A percentile compares a stretch with the other conserved stretches of the same genome.
phyloP scores from a whole-genome alignment of 64 coral and sea anemone species.

The Actinia tenebrosa region DNA sequence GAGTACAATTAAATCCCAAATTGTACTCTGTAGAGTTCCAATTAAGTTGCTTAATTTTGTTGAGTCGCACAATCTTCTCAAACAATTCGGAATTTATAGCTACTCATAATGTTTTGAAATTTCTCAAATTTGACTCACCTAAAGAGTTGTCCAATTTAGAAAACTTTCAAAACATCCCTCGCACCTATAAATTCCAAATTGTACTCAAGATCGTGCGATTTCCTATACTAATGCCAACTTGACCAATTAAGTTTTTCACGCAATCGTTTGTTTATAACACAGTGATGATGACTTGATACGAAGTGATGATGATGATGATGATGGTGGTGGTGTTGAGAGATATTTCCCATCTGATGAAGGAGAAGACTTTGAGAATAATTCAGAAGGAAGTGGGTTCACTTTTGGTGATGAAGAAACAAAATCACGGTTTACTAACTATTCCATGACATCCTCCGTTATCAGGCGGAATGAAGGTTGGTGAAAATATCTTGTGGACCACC shows the following conservation, averaged over 20 bases:
- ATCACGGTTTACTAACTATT: slow-evolving; percentile 92
- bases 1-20: too few relatives aligned
- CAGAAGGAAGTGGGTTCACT: slow-evolving; percentile 46
- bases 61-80: too few relatives aligned
- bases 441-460: slow-evolving; percentile 90
- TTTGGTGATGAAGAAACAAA: slow-evolving; percentile 91
- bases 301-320: slow-evolving; percentile 26
- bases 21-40: too few relatives aligned
- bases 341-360: slow-evolving; percentile 82
- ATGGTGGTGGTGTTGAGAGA: slow-evolving; percentile 38
- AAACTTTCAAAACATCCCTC: too few relatives aligned
- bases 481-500: neutral
- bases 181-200: too few relatives aligned
- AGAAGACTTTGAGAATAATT: slow-evolving; percentile 22
- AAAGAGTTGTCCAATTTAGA: too few relatives aligned
- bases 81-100: too few relatives aligned
- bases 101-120: too few relatives aligned
- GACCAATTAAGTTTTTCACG: neutral
- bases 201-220: too few relatives aligned
- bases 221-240: too few relatives aligned
- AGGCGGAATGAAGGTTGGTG: slow-evolving; percentile 74
- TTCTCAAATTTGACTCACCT: too few relatives aligned
- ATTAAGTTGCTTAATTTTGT: too few relatives aligned
- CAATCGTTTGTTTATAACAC: neutral
- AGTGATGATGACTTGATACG: slow-evolving; percentile 51